Percentiles rank a stretch among this genome's conserved stretches.
These are phyloP conservation scores for Oscheius sp. DNA, from an alignment of 2,888 invertebrate species.

Conservation along the genomic window DNA sequence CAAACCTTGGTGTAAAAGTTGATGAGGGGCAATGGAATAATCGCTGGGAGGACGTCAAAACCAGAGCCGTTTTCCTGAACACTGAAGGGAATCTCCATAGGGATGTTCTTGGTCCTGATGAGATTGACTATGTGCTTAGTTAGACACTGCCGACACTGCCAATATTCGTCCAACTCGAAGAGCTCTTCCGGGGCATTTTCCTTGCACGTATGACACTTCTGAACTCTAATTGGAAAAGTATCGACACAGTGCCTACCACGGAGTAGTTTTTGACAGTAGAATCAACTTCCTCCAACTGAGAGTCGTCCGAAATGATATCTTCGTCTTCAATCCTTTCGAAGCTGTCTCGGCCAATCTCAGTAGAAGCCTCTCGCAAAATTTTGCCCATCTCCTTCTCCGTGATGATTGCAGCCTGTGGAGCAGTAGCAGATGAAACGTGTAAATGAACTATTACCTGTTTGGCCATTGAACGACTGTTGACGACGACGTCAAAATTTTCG, in stretches of 20 bases:
- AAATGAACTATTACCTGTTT: conserved; percentile 14
- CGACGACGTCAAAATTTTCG: conserved; percentile 25
- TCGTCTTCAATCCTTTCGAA: conserved; percentile 54
- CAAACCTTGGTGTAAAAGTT: conserved; percentile 50
- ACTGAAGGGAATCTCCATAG: conserved; percentile 51
- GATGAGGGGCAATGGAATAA: conserved; percentile 53
- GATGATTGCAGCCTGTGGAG: conserved; percentile 35
- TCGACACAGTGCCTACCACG: neutral
- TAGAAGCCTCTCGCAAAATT: conserved; percentile 43
- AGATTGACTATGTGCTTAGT: conserved; percentile 42
- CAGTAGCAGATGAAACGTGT: neutral
- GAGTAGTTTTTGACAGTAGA: conserved; percentile 7
- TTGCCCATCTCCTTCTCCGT: conserved; percentile 45
- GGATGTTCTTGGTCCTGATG: conserved; percentile 45
- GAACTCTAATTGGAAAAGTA: neutral
- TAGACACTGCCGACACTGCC: conserved; percentile 58
- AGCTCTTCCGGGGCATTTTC: conserved; percentile 45
- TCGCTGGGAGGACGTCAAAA: conserved; percentile 50
- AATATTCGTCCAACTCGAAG: conserved; percentile 60
- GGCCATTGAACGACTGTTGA: conserved; percentile 32
- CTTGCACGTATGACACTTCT: conserved; percentile 47
- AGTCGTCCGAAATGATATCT: conserved; percentile 32
- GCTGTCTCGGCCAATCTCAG: conserved; percentile 40
- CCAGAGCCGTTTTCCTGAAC: conserved; percentile 44
- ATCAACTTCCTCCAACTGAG: conserved; percentile 14